A percentile compares a stretch with the other conserved stretches of the same genome.
These are phyloP conservation scores for Drosophila ochracea DNA, from an alignment of 2,888 invertebrate species.

Conservation along the genomic window DNA sequence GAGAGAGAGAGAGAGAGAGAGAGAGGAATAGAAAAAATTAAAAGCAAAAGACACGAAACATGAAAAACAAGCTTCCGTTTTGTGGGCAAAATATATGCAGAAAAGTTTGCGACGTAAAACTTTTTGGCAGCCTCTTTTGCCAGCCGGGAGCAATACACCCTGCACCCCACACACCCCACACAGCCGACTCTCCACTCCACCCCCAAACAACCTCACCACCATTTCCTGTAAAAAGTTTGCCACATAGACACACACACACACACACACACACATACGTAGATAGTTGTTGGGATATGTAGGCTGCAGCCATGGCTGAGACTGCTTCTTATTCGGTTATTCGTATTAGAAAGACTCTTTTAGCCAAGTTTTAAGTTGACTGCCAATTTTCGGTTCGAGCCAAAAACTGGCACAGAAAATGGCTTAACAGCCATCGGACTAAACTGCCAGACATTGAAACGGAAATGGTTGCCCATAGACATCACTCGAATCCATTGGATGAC, in stretches of 20 bases:
- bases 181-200: too few relatives aligned
- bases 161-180: background rate
- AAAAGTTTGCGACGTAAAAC: constrained; percentile 76
- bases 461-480: constrained; percentile 63
- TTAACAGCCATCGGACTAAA: constrained; percentile 50
- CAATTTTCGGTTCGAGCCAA: constrained; percentile 32
- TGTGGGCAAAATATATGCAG: constrained; percentile 75
- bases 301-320: constrained; percentile 39
- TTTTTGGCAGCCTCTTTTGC: constrained; percentile 71
- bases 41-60: constrained; percentile 71
- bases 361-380: constrained; percentile 72
- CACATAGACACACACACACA: constrained; percentile 24
- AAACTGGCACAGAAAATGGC: constrained; percentile 50
- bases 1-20: background rate
- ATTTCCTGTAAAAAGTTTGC: constrained; percentile 48
- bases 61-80: constrained; percentile 77
- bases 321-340: constrained; percentile 48
- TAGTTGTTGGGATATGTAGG: constrained; percentile 32
- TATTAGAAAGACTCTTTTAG: constrained; percentile 54
- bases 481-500: constrained; percentile 42
- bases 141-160: constrained; percentile 10
- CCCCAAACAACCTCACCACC: background rate
- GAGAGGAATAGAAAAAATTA: constrained; percentile 42
- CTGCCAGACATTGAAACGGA: constrained; percentile 70
- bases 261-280: constrained; percentile 21